Base-by-base conservation (phyloP, 2,888 invertebrate genomes). In the Acrobasis consociella region DNA sequence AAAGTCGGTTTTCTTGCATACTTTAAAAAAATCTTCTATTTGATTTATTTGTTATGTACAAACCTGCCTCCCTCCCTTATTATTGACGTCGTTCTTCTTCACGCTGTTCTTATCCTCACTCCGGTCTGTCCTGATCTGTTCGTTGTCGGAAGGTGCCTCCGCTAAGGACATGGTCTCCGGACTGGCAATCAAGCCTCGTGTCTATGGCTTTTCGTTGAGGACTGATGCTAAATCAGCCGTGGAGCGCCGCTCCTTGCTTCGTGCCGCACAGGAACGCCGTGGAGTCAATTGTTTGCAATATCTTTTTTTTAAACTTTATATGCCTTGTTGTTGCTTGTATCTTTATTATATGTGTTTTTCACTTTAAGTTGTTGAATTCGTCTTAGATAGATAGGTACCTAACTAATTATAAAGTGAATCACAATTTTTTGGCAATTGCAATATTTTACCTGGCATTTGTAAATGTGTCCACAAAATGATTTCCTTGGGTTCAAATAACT, bases 131-230 rank as follows among this genome's bases (percentile, higher is more conserved):
- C 67, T 74, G 59, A 73, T 74, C 62, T 83, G 82, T 73, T 91
- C 91, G 53, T 85, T 84, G 75, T 91, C 91, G 62, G 91, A 91
- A 66, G 81, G 81, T 68, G 84, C 91, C 85, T 90, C 91, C 58
- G 81, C 91, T 82, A 91, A 77, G 87, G 91, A 91, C 91, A 91
- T 83, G 77, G 67, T 91, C 85, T 82, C 78, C 80, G 79, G 83
- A 89, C 85, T 91, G 90, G 68, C 76, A 69, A 68, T 65, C 70
- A 73, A 83, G 76, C 66, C 72, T 77, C 77, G 64, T 60, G 69
- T 77, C 74, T 66, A 58, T 71, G 77, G 81, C 75, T 86, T 86
- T 86, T 87, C 85, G 82, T 85, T 75, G 69, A 66, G 67, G 73
- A 84, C 76, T 85, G 86, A 75, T 73, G 75, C 71, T 74, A 75